Conservation (phyloP, 2,797 vertebrate genomes). For the Phrynocephalus vlangalii region DNA sequence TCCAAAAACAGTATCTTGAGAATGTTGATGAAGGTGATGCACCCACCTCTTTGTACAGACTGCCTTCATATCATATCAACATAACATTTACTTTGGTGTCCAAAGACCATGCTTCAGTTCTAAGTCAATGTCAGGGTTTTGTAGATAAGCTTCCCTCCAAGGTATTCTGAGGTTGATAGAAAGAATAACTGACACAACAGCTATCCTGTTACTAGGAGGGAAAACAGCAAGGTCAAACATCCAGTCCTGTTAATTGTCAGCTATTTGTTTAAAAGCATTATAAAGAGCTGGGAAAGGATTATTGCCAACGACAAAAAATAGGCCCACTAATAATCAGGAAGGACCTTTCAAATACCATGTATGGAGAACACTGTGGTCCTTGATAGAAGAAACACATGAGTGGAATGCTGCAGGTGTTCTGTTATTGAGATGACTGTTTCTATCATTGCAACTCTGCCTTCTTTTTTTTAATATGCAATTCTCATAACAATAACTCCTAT, state of each 20-base stretch:
- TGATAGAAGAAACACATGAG: not conserved
- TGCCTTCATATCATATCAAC: conserved; percentile 37
- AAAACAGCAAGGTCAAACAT: not conserved
- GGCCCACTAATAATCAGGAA: not conserved
- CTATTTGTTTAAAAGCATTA: conserved; percentile 1
- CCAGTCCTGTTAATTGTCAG: not conserved
- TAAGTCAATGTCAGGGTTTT: conserved; percentile 32
- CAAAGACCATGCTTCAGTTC: not conserved
- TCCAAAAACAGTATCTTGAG: not conserved
- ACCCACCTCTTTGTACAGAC: not conserved
- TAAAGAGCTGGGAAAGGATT: conserved; percentile 5
- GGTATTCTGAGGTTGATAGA: not conserved
- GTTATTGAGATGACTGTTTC: not conserved
- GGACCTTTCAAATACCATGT: not conserved
- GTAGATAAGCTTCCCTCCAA: conserved; percentile 25
- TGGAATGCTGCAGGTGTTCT: not conserved
- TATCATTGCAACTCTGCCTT: not conserved
- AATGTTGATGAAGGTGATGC: conserved; percentile 13
- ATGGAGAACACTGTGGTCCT: not conserved
- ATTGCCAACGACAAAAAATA: not conserved
- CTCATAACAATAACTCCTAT: not conserved
- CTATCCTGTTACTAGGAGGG: not conserved
- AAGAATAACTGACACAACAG: conserved; percentile 9
- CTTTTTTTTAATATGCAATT: not conserved
- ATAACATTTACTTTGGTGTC: rapidly evolving